These are phyloP conservation scores for Sparidentex hasta DNA, from an alignment of 2,797 vertebrate species.

Conservation along the genomic window DNA sequence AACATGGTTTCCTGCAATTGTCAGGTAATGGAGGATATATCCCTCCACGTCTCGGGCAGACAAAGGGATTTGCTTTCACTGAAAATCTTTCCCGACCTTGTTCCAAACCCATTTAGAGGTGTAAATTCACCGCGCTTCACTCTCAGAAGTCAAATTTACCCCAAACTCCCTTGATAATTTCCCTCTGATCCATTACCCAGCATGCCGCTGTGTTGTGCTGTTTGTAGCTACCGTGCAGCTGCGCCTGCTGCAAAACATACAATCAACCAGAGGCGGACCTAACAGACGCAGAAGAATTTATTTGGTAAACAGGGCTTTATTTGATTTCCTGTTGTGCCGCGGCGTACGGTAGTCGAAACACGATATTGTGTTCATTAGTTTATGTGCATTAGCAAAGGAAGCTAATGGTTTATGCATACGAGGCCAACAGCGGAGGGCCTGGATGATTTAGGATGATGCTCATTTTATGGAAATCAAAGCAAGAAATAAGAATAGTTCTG, in stretches of 20 bases:
- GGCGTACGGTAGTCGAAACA: constrained; percentile 62
- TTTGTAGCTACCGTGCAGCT: constrained; percentile 58
- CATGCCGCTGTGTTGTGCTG: constrained; percentile 61
- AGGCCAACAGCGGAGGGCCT: constrained; percentile 72
- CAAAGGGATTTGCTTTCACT: constrained; percentile 68
- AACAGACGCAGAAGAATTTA: constrained; percentile 68
- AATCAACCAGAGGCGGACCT: constrained; percentile 65
- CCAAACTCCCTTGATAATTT: constrained; percentile 67
- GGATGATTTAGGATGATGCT: constrained; percentile 85
- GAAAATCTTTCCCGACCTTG: constrained; percentile 71
- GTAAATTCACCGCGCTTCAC: constrained; percentile 66
- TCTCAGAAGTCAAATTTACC: constrained; percentile 70
- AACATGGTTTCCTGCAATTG: constrained; percentile 47
- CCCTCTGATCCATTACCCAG: constrained; percentile 70
- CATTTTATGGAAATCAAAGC: constrained; percentile 88
- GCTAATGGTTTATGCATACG: constrained; percentile 86
- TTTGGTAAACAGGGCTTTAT: constrained; percentile 80
- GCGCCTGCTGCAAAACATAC: constrained; percentile 66
- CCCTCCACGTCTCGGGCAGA: constrained; percentile 53
- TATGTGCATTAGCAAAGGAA: constrained; percentile 82
- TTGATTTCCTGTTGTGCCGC: constrained; percentile 81
- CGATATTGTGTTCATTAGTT: constrained; percentile 83
- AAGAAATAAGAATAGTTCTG: constrained; percentile 69
- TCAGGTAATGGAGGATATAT: constrained; percentile 68
- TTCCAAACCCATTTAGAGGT: constrained; percentile 70